A percentile compares a stretch with the other conserved stretches of the same genome.
Conservation (phyloP, 2,113 vertebrate species). For the Glaucomys volans region DNA sequence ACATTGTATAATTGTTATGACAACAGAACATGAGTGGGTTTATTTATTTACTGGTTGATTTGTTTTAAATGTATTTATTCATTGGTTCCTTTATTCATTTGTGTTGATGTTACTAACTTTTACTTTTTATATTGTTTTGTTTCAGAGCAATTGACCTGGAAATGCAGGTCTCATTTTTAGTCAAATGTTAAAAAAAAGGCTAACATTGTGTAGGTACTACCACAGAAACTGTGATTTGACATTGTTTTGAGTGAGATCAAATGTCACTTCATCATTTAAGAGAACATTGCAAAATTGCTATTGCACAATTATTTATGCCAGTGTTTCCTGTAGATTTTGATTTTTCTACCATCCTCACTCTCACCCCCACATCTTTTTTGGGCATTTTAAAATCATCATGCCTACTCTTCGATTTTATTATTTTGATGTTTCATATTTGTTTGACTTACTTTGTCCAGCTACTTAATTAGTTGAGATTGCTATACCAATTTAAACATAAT, state of each 20-base stretch:
- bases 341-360: background rate
- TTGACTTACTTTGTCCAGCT: background rate
- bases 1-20: constrained; percentile 16
- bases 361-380: background rate
- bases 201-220: background rate
- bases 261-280: background rate
- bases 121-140: constrained; percentile 13
- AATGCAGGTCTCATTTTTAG: background rate
- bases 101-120: background rate
- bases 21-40: background rate
- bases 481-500: background rate
- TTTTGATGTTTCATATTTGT: background rate
- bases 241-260: background rate
- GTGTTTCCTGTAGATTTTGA: background rate
- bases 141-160: background rate
- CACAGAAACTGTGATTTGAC: background rate
- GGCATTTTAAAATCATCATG: background rate
- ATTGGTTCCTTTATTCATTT: constrained; percentile 33
- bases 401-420: background rate
- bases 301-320: background rate
- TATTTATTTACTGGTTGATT: constrained; percentile 31
- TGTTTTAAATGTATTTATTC: constrained; percentile 42
- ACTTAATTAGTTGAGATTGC: background rate
- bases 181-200: background rate
- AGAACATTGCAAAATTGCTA: background rate